Conservation (phyloP, 64 coral and sea anemone species). For the Exaiptasia diaphana region DNA sequence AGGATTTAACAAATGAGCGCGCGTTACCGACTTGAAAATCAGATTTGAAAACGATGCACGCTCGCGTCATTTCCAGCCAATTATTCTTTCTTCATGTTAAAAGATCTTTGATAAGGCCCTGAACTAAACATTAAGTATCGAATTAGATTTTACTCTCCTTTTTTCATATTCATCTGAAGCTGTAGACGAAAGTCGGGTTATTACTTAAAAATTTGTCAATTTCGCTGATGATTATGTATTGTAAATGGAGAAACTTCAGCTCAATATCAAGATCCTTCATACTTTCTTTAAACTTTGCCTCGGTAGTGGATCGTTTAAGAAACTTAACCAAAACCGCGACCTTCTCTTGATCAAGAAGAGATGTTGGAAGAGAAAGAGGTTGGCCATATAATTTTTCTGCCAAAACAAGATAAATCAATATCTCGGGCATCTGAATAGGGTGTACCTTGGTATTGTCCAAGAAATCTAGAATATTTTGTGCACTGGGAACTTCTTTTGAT, state of each 20-base stretch:
- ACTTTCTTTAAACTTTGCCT: constrained; percentile 16
- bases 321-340: constrained; percentile 4
- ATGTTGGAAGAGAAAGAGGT: constrained; percentile 2
- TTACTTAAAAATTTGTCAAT: constrained; percentile 37
- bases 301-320: constrained; percentile 14
- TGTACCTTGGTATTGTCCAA: constrained; percentile 31
- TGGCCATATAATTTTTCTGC: constrained; percentile 22
- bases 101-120: no score
- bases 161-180: constrained; percentile 20
- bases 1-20: no score
- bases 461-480: constrained; percentile 2
- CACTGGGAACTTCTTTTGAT: constrained; percentile 18
- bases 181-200: constrained; percentile 12
- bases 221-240: constrained; percentile 37
- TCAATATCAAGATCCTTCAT: constrained; percentile 43
- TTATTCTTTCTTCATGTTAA: no score
- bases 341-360: constrained; percentile 36
- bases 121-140: no score
- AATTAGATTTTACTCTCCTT: constrained; percentile 3
- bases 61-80: no score
- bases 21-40: no score
- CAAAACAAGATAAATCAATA: constrained; percentile 49
- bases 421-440: constrained; percentile 46
- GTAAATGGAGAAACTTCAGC: constrained; percentile 55
- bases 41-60: no score